These are phyloP conservation scores for Pholis gunnellus DNA, from an alignment of 2,113 vertebrate genomes.

Conservation along the genomic window DNA sequence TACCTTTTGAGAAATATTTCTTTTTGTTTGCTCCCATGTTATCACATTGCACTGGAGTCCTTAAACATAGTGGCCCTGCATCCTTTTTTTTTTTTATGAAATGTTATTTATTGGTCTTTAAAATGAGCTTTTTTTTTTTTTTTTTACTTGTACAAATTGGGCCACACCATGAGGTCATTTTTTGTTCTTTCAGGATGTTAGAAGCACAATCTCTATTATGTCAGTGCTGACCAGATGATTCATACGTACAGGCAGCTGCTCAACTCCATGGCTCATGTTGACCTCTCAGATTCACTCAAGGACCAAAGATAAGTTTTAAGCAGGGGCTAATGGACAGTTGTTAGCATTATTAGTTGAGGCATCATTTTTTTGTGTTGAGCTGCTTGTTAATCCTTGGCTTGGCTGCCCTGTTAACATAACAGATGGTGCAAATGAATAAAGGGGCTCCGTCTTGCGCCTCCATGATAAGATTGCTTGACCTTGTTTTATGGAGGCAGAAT, in stretches of 20 bases:
- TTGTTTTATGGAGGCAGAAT: slow-evolving; percentile 64
- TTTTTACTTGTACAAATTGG: slow-evolving; percentile 78
- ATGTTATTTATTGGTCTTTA: slow-evolving; percentile 91
- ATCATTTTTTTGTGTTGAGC: slow-evolving; percentile 76
- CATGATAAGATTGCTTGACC: slow-evolving; percentile 64
- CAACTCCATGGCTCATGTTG: slow-evolving; percentile 82
- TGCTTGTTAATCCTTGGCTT: slow-evolving; percentile 83
- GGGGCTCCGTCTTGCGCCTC: slow-evolving; percentile 69
- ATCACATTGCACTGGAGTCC: slow-evolving; percentile 86
- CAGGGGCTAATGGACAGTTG: slow-evolving; percentile 84
- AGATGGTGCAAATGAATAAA: slow-evolving; percentile 80
- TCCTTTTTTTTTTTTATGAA: slow-evolving; percentile 82
- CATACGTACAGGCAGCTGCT: slow-evolving; percentile 81
- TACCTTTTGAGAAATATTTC: slow-evolving; percentile 76
- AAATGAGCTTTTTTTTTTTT: slow-evolving; percentile 72
- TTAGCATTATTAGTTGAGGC: slow-evolving; percentile 76
- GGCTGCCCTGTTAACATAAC: slow-evolving; percentile 80
- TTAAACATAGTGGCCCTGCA: slow-evolving; percentile 83
- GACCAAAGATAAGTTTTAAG: slow-evolving; percentile 91
- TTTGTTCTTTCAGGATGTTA: slow-evolving; percentile 71
- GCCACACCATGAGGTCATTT: slow-evolving; percentile 74
- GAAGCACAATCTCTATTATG: slow-evolving; percentile 86
- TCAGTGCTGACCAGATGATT: slow-evolving; percentile 83
- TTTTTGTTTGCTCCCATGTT: slow-evolving; percentile 78
- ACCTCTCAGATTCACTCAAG: slow-evolving; percentile 85